phyloP scores from a whole-genome alignment of 1,140 invertebrate species.

The Saccostrea echinata region DNA sequence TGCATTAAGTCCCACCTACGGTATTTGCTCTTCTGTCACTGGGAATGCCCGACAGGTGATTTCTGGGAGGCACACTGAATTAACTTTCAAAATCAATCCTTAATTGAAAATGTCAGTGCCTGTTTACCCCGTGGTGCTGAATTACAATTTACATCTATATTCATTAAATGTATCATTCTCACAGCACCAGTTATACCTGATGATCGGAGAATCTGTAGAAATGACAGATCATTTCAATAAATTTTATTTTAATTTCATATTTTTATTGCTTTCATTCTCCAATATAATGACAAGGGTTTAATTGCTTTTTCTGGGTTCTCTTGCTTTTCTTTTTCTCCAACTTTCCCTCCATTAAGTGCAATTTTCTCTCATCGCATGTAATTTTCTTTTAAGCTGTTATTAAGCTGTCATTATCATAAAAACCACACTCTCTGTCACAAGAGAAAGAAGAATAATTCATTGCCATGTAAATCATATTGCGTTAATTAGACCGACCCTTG shows the following conservation, averaged over 20 bases:
- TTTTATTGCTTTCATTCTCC: not conserved
- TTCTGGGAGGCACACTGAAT: not conserved
- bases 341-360: not conserved
- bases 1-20: not conserved
- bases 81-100: not conserved
- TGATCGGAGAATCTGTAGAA: not conserved
- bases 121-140: constrained; percentile 6
- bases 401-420: constrained; percentile 6
- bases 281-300: not conserved
- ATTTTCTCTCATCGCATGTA: no score
- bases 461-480: not conserved
- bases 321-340: not conserved
- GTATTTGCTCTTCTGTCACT: not conserved
- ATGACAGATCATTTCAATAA: not conserved
- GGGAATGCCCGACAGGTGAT: no score
- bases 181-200: not conserved
- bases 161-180: not conserved
- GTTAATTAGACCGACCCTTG: not conserved
- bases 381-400: not conserved
- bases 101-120: not conserved
- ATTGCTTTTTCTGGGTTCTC: no score
- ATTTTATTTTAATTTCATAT: not conserved
- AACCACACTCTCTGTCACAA: not conserved
- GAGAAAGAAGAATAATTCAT: not conserved
- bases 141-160: not conserved